These are phyloP conservation scores for Phainopepla nitens DNA, from an alignment of 2,113 vertebrate species.

Conservation along the genomic window DNA sequence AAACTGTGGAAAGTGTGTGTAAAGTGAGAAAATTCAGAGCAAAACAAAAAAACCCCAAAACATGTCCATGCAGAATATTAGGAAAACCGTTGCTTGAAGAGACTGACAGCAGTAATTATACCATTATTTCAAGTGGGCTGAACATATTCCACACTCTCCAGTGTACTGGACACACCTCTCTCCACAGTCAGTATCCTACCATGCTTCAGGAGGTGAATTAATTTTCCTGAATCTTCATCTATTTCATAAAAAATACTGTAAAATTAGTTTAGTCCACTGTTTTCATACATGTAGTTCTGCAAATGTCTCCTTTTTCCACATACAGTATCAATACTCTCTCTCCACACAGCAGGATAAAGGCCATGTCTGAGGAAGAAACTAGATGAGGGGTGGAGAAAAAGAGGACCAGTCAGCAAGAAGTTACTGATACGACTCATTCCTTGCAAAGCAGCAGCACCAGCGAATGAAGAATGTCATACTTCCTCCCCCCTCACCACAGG, in stretches of 20 bases:
- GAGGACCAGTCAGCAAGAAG: not conserved
- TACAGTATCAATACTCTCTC: not conserved
- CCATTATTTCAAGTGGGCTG: not conserved
- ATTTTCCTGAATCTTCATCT: not conserved
- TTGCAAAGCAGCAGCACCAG: not conserved
- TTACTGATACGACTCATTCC: not conserved
- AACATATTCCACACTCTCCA: not conserved
- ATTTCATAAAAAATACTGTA: not conserved
- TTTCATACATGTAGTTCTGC: not conserved
- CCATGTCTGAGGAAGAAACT: not conserved
- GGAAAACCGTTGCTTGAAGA: not conserved
- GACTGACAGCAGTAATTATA: not conserved
- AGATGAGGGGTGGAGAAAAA: not conserved
- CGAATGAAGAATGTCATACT: not conserved
- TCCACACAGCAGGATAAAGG: not conserved
- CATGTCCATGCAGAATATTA: not conserved
- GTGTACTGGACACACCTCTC: accelerated
- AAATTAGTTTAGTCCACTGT: not conserved
- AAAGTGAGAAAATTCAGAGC: not conserved
- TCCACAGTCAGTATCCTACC: not conserved
- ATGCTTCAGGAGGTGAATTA: not conserved
- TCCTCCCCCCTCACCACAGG: not conserved
- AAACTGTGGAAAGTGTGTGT: not conserved
- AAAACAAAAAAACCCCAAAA: not conserved
- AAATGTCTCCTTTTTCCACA: not conserved